A percentile compares a stretch with the other conserved stretches of the same genome.
Evolutionary conservation across 2,888 invertebrate genomes (phyloP).

Genomic region (Hemithea aestivaria): DNA sequence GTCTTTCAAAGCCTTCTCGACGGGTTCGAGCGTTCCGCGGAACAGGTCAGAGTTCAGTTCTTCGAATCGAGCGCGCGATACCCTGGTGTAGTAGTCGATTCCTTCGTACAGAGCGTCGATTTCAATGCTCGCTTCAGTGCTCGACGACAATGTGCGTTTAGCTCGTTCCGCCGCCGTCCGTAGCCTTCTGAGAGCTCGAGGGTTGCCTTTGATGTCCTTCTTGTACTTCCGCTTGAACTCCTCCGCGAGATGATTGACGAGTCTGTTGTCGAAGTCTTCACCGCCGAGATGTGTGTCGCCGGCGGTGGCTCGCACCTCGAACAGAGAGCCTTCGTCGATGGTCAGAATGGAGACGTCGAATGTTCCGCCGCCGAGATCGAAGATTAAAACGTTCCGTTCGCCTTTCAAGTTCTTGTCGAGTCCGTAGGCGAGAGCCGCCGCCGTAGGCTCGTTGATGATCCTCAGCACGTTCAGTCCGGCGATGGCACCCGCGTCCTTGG

Average conservation of each 20-base stretch:
- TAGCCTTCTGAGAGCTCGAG: slow-evolving; percentile 83
- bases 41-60: slow-evolving; percentile 86
- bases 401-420: slow-evolving; percentile 83
- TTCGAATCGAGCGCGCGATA: slow-evolving; percentile 87
- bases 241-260: slow-evolving; percentile 82
- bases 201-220: slow-evolving; percentile 83
- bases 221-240: slow-evolving; percentile 86
- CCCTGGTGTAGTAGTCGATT: slow-evolving; percentile 82
- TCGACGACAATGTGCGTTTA: slow-evolving; percentile 87
- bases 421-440: slow-evolving; percentile 86
- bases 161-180: slow-evolving; percentile 88
- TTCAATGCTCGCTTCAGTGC: slow-evolving; percentile 86
- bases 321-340: slow-evolving; percentile 86
- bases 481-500: slow-evolving; percentile 90
- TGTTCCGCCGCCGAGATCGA: slow-evolving; percentile 83
- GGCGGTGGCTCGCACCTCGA: slow-evolving; percentile 89
- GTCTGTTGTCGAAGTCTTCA: slow-evolving; percentile 83
- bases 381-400: slow-evolving; percentile 82
- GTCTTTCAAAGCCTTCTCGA: slow-evolving; percentile 87
- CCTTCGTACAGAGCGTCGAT: slow-evolving; percentile 87
- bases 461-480: slow-evolving; percentile 88
- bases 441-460: slow-evolving; percentile 91
- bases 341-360: slow-evolving; percentile 91
- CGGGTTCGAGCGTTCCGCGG: slow-evolving; percentile 85
- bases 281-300: slow-evolving; percentile 92